phyloP scores from a whole-genome alignment of 2,888 invertebrate species.

The Ptychoptera albimana region DNA sequence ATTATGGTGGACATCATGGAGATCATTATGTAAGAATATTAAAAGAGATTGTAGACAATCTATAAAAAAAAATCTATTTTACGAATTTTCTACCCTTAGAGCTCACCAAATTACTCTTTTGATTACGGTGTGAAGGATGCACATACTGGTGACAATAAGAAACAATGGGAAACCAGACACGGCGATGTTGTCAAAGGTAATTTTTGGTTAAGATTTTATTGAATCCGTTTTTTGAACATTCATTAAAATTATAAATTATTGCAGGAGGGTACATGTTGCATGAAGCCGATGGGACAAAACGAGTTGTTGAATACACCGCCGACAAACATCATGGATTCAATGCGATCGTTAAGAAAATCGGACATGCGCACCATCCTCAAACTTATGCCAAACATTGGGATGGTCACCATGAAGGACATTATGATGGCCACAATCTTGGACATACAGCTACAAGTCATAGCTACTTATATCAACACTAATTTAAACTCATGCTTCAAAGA shows the following conservation, averaged over 20 bases:
- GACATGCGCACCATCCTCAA: slow-evolving; percentile 11
- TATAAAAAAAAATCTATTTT: neutral
- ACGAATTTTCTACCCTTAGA: slow-evolving; percentile 14
- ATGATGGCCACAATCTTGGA: slow-evolving; percentile 2
- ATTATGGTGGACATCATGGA: slow-evolving; percentile 10
- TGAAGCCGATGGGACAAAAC: slow-evolving; percentile 22
- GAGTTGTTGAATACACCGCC: slow-evolving; percentile 23
- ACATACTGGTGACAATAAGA: slow-evolving; percentile 23
- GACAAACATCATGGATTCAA: slow-evolving; percentile 23
- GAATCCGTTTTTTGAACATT: neutral
- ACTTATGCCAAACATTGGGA: slow-evolving; percentile 3
- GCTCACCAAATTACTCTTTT: slow-evolving; percentile 20
- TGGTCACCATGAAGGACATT: slow-evolving; percentile 1
- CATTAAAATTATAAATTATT: neutral
- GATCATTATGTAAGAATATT: slow-evolving; percentile 6
- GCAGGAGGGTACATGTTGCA: slow-evolving; percentile 20
- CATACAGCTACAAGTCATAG: neutral
- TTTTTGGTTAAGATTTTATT: neutral
- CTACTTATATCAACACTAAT: too few species aligned
- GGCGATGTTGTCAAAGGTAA: slow-evolving; percentile 28
- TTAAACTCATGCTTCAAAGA: too few species aligned
- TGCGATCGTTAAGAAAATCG: slow-evolving; percentile 21
- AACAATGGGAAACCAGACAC: slow-evolving; percentile 26
- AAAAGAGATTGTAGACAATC: neutral
- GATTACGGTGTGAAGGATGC: slow-evolving; percentile 23